Conservation (phyloP, 2,797 vertebrate species). For the Sitta carolinensis region DNA sequence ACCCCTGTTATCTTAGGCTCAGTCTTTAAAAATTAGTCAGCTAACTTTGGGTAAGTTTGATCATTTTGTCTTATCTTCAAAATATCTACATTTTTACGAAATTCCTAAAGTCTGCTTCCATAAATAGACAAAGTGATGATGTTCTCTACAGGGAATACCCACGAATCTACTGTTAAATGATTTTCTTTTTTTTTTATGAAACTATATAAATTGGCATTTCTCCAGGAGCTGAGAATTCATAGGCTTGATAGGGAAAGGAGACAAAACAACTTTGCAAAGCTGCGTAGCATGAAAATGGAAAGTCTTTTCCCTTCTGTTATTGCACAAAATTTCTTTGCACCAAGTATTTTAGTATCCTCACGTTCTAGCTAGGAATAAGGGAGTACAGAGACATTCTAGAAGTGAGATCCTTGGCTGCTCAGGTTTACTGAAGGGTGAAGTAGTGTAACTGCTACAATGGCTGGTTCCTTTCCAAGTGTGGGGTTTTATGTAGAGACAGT, state of each 20-base stretch:
- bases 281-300: neutral
- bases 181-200: neutral
- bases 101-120: neutral
- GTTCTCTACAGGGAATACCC: neutral
- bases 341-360: neutral
- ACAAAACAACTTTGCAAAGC: neutral
- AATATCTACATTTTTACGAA: conserved; percentile 1
- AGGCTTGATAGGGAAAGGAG: neutral
- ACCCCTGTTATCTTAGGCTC: conserved; percentile 11
- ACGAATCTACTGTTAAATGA: neutral
- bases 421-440: neutral
- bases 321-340: neutral
- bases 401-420: neutral
- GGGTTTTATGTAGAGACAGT: neutral
- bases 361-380: neutral
- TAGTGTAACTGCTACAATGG: neutral
- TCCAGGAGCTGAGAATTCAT: neutral
- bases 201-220: neutral
- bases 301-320: neutral
- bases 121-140: neutral
- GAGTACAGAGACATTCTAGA: neutral
- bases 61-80: conserved; percentile 23
- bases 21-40: conserved; percentile 38
- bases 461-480: neutral
- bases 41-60: conserved; percentile 12